phyloP scores from a whole-genome alignment of 2,113 vertebrate species.

The Psittacus erithacus region DNA sequence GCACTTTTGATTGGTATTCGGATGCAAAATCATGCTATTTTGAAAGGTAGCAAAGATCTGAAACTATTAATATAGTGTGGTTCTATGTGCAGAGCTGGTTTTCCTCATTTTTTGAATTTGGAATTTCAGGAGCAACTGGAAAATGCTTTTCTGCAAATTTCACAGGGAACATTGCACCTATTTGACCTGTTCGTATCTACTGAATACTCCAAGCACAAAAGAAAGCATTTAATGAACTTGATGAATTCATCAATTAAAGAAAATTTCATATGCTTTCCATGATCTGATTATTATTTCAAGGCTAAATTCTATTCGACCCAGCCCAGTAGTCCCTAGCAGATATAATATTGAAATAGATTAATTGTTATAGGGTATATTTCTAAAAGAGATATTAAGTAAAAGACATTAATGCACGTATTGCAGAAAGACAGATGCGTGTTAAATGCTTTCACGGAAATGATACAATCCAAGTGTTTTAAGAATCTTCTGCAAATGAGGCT shows the following conservation, averaged over 20 bases:
- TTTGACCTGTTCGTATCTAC: neutral
- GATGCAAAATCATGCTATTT: neutral
- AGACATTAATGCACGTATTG: neutral
- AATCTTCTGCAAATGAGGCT: slow-evolving; percentile 20
- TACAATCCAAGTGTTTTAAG: neutral
- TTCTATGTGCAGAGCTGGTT: neutral
- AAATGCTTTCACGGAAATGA: neutral
- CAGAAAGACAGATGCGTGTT: neutral
- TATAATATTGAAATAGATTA: neutral
- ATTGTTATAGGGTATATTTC: neutral
- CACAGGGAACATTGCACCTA: neutral
- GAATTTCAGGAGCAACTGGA: neutral
- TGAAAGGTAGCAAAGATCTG: neutral
- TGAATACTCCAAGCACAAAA: slow-evolving; percentile 23
- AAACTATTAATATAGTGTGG: fast-evolving
- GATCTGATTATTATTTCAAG: slow-evolving; percentile 50
- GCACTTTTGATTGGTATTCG: neutral
- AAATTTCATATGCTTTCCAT: slow-evolving; percentile 32
- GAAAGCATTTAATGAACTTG: slow-evolving; percentile 26
- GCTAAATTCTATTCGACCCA: neutral
- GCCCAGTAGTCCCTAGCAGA: neutral
- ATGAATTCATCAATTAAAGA: slow-evolving; percentile 53
- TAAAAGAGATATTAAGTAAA: neutral
- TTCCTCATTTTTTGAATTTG: neutral
- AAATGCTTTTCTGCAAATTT: neutral